Percentiles rank a stretch among this genome's conserved stretches.
Conservation (phyloP, 2,113 vertebrate species). For the Siniperca knerii region DNA sequence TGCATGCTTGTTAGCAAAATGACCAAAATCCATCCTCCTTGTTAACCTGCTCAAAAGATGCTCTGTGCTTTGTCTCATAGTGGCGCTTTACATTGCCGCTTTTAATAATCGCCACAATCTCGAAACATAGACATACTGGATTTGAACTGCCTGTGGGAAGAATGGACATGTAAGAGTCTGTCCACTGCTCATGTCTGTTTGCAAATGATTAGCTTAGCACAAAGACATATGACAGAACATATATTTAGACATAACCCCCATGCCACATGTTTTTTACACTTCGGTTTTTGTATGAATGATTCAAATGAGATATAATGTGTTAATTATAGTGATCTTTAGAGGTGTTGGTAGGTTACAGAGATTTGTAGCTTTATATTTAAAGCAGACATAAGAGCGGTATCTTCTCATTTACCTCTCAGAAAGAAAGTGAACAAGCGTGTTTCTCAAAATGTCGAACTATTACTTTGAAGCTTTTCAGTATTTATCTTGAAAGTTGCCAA, state of each 20-base stretch:
- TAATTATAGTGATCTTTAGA: neutral
- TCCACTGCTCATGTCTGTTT: neutral
- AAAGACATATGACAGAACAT: too few relatives aligned
- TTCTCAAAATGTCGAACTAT: neutral
- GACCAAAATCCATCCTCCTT: too few relatives aligned
- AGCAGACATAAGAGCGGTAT: neutral
- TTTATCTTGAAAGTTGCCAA: neutral
- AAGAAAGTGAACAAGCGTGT: neutral
- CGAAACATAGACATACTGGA: too few relatives aligned
- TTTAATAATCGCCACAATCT: too few relatives aligned
- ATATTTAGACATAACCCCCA: neutral
- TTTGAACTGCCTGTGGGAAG: too few relatives aligned
- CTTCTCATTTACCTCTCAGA: neutral
- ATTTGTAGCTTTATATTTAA: neutral
- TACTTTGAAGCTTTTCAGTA: neutral
- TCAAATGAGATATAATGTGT: neutral
- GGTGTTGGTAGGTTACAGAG: neutral
- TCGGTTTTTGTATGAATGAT: neutral
- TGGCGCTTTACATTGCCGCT: too few relatives aligned
- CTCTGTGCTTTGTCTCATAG: too few relatives aligned
- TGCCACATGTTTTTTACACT: neutral
- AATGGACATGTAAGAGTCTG: too few relatives aligned
- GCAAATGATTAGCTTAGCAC: neutral
- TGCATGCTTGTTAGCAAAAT: too few relatives aligned
- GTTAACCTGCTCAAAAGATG: too few relatives aligned